phyloP scores from a whole-genome alignment of 2,888 invertebrate species.

The Cataglyphis albicans region DNA sequence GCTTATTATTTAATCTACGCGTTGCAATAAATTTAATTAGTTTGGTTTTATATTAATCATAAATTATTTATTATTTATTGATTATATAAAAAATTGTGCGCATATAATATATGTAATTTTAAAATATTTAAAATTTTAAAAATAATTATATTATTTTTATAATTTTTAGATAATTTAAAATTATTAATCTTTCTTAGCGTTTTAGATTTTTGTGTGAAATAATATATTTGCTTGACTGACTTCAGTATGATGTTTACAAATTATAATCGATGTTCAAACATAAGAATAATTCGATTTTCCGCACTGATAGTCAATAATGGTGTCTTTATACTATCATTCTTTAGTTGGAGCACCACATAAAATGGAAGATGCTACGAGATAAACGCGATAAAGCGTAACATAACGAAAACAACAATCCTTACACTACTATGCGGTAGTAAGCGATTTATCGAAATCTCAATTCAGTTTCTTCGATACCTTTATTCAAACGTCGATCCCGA shows the following conservation, averaged over 20 bases:
- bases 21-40: neutral
- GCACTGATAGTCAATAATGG: slow-evolving; percentile 7
- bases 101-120: neutral
- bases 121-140: neutral
- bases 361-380: slow-evolving; percentile 52
- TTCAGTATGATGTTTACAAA: neutral
- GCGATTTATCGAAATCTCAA: slow-evolving; percentile 23
- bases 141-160: neutral
- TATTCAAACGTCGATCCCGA: slow-evolving; percentile 29
- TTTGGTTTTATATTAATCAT: neutral
- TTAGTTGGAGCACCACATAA: neutral
- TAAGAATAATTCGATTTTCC: slow-evolving; percentile 15
- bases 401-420: slow-evolving; percentile 55
- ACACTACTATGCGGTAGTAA: neutral
- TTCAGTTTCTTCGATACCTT: slow-evolving; percentile 30
- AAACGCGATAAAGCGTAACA: slow-evolving; percentile 68
- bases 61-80: no score
- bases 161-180: neutral
- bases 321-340: neutral
- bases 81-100: neutral
- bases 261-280: slow-evolving; percentile 7
- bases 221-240: neutral
- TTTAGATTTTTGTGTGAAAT: neutral
- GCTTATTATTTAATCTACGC: neutral
- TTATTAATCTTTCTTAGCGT: neutral